Base-by-base conservation (phyloP, 1,140 invertebrate genomes). In the Lepidurus apus region DNA sequence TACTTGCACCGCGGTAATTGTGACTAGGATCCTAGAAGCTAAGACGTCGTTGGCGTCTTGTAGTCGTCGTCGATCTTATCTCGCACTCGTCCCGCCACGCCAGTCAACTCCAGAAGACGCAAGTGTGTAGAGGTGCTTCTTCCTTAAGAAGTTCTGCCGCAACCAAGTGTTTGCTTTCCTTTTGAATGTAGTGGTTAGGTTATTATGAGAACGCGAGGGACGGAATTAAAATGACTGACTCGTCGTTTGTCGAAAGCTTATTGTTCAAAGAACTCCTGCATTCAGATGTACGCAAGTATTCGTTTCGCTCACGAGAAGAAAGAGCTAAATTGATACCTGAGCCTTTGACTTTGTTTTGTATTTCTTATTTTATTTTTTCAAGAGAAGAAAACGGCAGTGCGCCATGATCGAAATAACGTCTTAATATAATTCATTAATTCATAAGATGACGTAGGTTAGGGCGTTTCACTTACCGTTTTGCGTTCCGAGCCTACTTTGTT, bases 41-140 rank as follows among this genome's bases (percentile, higher is more conserved):
- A 17, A 65, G 53, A 7, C 53, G 53, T 65, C 53, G 53, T 65
- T 65, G 53, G n/a, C 53, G 53, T 65, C 53, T 65, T 65, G 17
- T 65, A 65, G 53, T 17, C 53, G 53, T 21, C 53, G n/a, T 65
- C 53, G 53, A 65, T 65, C 53, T 65, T 65, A n/a, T 65, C 53
- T 65, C 53, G 13, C 53, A 65, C 53, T 9, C 53, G 53, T 65
- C 21, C 34, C 53, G 53, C 53, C 13, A 13, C 53, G 53, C 53
- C 53, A 65, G 53, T 65, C 53, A 65, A 65, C 53, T 65, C 53
- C 53, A 65, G 53, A 9, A 65, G 53, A 65, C 53, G 53, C 53
- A 65, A 65, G 53, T 65, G 53, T 65, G 53, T 65, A 65, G 53
- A 65, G 53, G 53, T 65, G 8, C 53, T 65, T 8, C 13, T 34